Evolutionary conservation across 64 coral and sea anemone genomes (phyloP), one percentile per base, ranked within the genome.

Genomic region (Porites lutea): DNA sequence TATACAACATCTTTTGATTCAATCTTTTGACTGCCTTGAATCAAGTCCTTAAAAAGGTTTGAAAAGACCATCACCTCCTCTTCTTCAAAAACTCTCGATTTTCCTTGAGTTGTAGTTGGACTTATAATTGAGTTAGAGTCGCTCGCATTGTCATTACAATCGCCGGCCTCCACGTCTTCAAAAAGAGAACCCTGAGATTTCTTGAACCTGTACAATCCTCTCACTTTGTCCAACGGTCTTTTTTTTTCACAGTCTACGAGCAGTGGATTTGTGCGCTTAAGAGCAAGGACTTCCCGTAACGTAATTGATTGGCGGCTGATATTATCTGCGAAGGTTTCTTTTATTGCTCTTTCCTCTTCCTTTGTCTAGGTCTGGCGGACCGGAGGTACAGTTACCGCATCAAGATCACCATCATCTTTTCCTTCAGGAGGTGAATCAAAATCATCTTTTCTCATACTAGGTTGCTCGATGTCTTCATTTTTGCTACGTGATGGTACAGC

Each of bases 271-370:
- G 21, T 82, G 13, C 11, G 0, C 57, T 64, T 64, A 45, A 82
- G 79, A 15, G 21, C 27, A 6, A 80, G 4, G 12, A 80, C 78
- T 62, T 80, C 53, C 54, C 20, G 13, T 13, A 80, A 14, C 3
- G 78, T 62, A 13, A 80, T 22, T 43, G 78, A 80, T 61, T 80
- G 78, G 21, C 3, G 78, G 10, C 54, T 59, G 9, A 80, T 80
- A 3, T 80, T n/a, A 10, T 80, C 78, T 37, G 78, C 8, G 44
- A 80, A 80, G 11, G 44, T 13, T 59, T 80, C 78, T 37, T 80
- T 20, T 4, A 80, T 22, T 80, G 54, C 55, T 61, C 1, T 80
- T 3, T 62, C 11, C 13, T 80, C 78, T 80, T 80, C 78, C 4
- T 80, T 4, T 44, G 78, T 45, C 78, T 11, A 61, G 27, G 7